Evolutionary conservation across 2,113 vertebrate species (phyloP).

Genomic region (Globicephala melas): DNA sequence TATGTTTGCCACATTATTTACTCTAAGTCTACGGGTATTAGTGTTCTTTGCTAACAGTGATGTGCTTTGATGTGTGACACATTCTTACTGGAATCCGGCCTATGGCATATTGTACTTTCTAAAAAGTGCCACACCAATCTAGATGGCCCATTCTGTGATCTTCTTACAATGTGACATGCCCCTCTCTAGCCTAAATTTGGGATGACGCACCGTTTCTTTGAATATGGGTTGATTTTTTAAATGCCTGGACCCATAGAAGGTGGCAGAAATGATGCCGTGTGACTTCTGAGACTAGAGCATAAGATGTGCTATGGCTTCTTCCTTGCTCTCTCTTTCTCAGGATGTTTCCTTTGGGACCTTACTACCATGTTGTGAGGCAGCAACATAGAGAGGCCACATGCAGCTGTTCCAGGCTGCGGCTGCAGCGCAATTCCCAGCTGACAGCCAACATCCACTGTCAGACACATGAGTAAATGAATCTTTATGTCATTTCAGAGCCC

Average conservation of each 20-base stretch:
- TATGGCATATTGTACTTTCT: background rate
- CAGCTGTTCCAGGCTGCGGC: background rate
- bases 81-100: background rate
- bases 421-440: background rate
- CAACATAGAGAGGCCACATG: too few relatives aligned
- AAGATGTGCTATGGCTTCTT: background rate
- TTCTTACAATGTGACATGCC: background rate
- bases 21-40: background rate
- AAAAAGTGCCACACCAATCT: background rate
- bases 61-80: background rate
- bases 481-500: background rate
- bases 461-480: background rate
- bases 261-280: background rate
- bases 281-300: background rate
- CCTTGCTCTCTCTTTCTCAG: background rate
- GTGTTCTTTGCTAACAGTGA: conserved; percentile 4
- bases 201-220: background rate
- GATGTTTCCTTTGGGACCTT: background rate
- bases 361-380: background rate
- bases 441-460: background rate
- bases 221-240: background rate
- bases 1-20: conserved; percentile 21
- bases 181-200: background rate
- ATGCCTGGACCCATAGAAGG: background rate
- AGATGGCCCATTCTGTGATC: background rate